Evolutionary conservation across 2,797 vertebrate species (phyloP).

Genomic region (Danio aesculapii): DNA sequence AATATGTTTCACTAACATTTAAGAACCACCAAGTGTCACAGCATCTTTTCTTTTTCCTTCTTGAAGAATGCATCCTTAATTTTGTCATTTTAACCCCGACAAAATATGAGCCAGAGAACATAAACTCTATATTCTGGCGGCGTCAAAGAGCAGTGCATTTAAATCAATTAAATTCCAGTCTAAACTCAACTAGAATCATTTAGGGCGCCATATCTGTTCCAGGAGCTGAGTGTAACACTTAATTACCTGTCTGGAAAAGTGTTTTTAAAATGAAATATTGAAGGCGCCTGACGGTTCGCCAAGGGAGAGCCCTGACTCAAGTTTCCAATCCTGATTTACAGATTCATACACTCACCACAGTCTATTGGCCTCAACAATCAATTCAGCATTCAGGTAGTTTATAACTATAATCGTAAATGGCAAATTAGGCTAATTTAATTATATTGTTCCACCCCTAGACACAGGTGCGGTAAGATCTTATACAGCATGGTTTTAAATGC

Average conservation of each 20-base stretch:
- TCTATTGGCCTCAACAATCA: background rate
- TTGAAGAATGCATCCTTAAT: background rate
- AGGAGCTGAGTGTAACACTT: constrained; percentile 59
- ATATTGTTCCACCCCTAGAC: background rate
- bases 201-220: constrained; percentile 57
- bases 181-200: constrained; percentile 63
- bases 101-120: background rate
- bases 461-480: background rate
- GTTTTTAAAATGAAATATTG: constrained; percentile 65
- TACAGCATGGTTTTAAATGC: background rate
- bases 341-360: constrained; percentile 36
- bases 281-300: constrained; percentile 51
- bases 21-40: background rate
- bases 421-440: background rate
- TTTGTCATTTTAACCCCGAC: background rate
- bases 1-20: background rate
- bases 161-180: constrained; percentile 64
- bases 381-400: background rate
- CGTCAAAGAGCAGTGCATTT: constrained; percentile 60
- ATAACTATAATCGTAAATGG: background rate
- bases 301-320: constrained; percentile 55
- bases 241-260: constrained; percentile 66
- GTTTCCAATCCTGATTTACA: constrained; percentile 29
- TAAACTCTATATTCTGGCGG: constrained; percentile 9
- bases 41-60: background rate